A percentile compares a stretch with the other conserved stretches of the same genome.
Evolutionary conservation across 2,113 vertebrate genomes (phyloP).

Genomic region (Sminthopsis crassicaudata): DNA sequence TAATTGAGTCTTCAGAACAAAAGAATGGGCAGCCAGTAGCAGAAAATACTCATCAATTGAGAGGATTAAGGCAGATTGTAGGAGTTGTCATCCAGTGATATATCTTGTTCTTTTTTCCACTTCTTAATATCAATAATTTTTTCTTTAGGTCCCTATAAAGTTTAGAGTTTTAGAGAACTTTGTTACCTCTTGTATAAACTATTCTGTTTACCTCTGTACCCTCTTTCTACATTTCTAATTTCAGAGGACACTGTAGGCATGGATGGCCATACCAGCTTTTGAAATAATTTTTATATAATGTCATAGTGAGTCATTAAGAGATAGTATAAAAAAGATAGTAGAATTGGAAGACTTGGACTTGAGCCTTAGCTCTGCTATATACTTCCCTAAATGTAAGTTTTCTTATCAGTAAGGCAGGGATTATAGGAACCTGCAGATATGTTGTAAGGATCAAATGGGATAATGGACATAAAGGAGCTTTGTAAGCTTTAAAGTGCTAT

Average conservation of each 20-base stretch:
- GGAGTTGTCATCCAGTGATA: background rate
- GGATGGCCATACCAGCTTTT: slow-evolving; percentile 38
- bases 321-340: background rate
- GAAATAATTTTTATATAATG: slow-evolving; percentile 16
- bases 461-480: background rate
- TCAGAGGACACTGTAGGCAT: background rate
- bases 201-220: background rate
- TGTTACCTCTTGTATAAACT: slow-evolving; percentile 14
- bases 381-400: background rate
- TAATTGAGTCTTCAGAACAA: background rate
- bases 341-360: background rate
- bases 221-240: slow-evolving; percentile 6
- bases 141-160: background rate
- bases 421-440: background rate
- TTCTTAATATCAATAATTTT: background rate
- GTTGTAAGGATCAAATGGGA: background rate
- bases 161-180: slow-evolving; percentile 26
- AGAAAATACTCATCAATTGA: slow-evolving; percentile 34
- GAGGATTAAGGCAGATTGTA: background rate
- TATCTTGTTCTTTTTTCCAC: slow-evolving; percentile 30
- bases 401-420: background rate
- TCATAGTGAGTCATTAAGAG: background rate
- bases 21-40: background rate
- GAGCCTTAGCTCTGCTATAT: background rate
- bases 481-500: background rate